phyloP scores from a whole-genome alignment of 1,140 invertebrate genomes.

The Campoletis sonorensis region DNA sequence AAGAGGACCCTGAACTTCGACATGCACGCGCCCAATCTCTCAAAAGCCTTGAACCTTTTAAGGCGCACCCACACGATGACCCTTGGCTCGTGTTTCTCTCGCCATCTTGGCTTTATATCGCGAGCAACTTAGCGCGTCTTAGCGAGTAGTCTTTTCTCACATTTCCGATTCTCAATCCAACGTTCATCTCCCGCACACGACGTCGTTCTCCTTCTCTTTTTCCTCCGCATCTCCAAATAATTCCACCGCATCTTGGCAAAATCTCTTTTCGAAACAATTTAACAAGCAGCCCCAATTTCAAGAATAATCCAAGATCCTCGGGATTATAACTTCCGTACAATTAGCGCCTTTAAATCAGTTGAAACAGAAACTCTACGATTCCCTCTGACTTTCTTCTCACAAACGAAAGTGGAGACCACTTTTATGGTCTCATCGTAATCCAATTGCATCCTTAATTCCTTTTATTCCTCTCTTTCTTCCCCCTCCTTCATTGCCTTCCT shows the following conservation, averaged over 20 bases:
- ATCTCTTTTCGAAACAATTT: conserved; percentile 50
- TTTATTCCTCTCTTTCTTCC: not conserved
- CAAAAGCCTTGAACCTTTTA: conserved; percentile 37
- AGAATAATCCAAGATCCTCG: conserved; percentile 39
- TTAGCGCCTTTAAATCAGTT: not conserved
- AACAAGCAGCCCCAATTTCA: conserved; percentile 48
- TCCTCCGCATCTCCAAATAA: no score
- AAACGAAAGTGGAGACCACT: not conserved
- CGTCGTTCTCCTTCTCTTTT: not conserved
- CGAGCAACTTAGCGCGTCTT: conserved; percentile 5
- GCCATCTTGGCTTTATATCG: conserved; percentile 1
- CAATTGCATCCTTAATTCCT: not conserved
- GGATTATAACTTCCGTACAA: conserved; percentile 46
- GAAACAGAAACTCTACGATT: conserved; percentile 34
- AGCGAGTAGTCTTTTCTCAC: conserved; percentile 1
- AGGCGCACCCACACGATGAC: conserved; percentile 32
- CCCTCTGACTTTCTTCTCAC: conserved; percentile 36
- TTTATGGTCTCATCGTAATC: not conserved
- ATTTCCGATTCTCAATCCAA: not conserved
- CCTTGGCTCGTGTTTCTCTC: conserved; percentile 4
- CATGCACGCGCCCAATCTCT: conserved; percentile 43
- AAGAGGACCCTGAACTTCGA: conserved; percentile 47
- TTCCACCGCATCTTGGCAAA: not conserved
- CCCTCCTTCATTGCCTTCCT: not conserved
- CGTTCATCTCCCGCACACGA: conserved; percentile 13